Percentiles rank a stretch among this genome's conserved stretches.
Conservation (phyloP, 1,140 invertebrate genomes). For the Hermatobates lingyangjiaoensis region DNA sequence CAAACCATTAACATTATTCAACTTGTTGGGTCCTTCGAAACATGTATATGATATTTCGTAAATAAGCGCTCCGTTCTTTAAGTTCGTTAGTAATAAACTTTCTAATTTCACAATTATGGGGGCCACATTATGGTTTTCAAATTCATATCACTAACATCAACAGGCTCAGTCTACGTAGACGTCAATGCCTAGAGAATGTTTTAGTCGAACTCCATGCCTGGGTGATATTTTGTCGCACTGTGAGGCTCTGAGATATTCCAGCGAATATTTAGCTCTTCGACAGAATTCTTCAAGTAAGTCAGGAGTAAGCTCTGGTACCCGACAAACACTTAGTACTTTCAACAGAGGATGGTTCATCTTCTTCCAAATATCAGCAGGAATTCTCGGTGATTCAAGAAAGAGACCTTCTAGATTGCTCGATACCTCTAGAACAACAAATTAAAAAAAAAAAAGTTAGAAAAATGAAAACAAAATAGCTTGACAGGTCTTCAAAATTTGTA, state of each 20-base stretch:
- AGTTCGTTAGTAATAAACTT: too few species aligned
- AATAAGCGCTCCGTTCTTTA: too few species aligned
- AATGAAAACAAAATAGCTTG: too few species aligned
- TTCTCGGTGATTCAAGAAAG: conserved; percentile 20
- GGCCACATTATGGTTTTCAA: too few species aligned
- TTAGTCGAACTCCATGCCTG: conserved; percentile 1
- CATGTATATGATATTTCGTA: too few species aligned
- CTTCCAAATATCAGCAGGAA: conserved; percentile 9
- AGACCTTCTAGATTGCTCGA: conserved; percentile 18
- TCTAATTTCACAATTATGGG: too few species aligned
- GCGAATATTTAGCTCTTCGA: not conserved
- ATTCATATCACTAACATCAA: too few species aligned
- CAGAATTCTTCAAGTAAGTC: conserved; percentile 8
- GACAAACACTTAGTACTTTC: conserved; percentile 14
- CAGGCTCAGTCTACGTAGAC: conserved; percentile 1
- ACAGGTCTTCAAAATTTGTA: too few species aligned
- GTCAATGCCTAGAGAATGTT: not conserved
- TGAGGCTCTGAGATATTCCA: conserved; percentile 10
- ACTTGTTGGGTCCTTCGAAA: too few species aligned
- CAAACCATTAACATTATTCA: too few species aligned
- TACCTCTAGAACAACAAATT: too few species aligned
- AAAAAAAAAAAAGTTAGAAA: too few species aligned
- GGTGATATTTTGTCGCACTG: conserved; percentile 13
- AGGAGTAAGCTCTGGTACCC: conserved; percentile 15
- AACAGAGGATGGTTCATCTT: conserved; percentile 1